These are phyloP conservation scores for Guaruba guarouba DNA, from an alignment of 2,113 vertebrate species.

Conservation along the genomic window DNA sequence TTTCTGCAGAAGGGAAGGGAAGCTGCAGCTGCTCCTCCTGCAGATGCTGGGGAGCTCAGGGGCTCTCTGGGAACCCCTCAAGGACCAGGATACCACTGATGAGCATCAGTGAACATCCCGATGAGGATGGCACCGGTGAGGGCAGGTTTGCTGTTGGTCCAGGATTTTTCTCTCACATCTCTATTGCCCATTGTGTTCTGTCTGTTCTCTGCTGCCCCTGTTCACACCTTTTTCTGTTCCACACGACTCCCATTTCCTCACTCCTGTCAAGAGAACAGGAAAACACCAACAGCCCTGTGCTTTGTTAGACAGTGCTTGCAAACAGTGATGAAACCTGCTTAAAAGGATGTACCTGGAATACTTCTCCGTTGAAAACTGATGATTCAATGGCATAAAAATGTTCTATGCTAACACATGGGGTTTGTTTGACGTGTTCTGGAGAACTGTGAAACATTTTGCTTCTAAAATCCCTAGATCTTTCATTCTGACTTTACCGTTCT, in stretches of 20 bases:
- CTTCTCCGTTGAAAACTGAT: background rate
- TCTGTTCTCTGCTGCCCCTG: background rate
- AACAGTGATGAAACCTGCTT: background rate
- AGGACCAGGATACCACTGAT: accelerated
- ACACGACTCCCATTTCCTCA: background rate
- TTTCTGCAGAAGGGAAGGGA: background rate
- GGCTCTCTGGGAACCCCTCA: background rate
- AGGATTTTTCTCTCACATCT: accelerated
- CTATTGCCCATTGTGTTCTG: accelerated
- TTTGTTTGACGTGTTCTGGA: background rate
- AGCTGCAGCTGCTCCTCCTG: background rate
- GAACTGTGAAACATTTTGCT: background rate
- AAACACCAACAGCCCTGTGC: background rate
- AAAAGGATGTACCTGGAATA: background rate
- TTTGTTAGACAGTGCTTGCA: background rate
- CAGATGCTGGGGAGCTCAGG: background rate
- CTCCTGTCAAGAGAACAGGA: background rate
- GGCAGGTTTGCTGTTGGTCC: background rate
- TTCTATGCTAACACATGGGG: background rate
- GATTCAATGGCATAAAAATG: background rate
- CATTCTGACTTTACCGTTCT: background rate
- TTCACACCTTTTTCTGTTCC: background rate
- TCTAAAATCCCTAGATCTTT: background rate
- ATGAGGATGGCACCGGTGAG: background rate
- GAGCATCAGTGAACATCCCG: background rate